Percentiles rank a stretch among this genome's conserved stretches.
Conservation (phyloP, 2,113 vertebrate genomes). For the Stigmatopora argus region DNA sequence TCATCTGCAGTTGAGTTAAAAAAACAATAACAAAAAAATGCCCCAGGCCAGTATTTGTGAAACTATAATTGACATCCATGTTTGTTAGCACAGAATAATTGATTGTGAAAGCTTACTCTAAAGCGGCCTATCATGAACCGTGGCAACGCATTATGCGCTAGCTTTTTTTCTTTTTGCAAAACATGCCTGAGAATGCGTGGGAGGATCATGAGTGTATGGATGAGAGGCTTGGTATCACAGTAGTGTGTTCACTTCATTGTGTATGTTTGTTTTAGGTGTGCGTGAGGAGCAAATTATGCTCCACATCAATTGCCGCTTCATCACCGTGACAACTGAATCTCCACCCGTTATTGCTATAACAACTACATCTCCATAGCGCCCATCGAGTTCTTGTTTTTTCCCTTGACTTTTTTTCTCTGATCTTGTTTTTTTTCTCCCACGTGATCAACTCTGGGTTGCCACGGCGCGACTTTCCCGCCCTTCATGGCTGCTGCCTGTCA, state of each 20-base stretch:
- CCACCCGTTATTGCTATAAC: constrained; percentile 66
- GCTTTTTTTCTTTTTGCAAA: constrained; percentile 11
- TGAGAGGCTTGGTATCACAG: constrained; percentile 44
- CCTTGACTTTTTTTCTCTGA: constrained; percentile 6
- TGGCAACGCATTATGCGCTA: not conserved
- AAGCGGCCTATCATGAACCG: not conserved
- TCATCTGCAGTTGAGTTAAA: not conserved
- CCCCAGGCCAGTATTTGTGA: not conserved
- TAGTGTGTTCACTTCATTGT: constrained; percentile 31
- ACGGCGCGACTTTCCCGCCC: constrained; percentile 25
- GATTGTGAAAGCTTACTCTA: not conserved
- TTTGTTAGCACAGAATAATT: not conserved
- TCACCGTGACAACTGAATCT: constrained; percentile 69
- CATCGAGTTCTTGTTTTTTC: constrained; percentile 12
- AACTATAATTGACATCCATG: not conserved
- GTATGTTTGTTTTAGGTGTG: constrained; percentile 16
- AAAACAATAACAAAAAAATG: not conserved
- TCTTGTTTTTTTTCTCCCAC: constrained; percentile 32
- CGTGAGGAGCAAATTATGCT: constrained; percentile 54
- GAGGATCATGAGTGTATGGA: constrained; percentile 55
- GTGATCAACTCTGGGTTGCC: constrained; percentile 30
- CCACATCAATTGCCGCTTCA: constrained; percentile 60
- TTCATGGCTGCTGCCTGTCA: constrained; percentile 19
- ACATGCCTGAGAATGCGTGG: constrained; percentile 50
- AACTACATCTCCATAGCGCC: constrained; percentile 37